These are phyloP conservation scores for Halictus ligatus DNA, from an alignment of 2,888 invertebrate species.

Conservation along the genomic window DNA sequence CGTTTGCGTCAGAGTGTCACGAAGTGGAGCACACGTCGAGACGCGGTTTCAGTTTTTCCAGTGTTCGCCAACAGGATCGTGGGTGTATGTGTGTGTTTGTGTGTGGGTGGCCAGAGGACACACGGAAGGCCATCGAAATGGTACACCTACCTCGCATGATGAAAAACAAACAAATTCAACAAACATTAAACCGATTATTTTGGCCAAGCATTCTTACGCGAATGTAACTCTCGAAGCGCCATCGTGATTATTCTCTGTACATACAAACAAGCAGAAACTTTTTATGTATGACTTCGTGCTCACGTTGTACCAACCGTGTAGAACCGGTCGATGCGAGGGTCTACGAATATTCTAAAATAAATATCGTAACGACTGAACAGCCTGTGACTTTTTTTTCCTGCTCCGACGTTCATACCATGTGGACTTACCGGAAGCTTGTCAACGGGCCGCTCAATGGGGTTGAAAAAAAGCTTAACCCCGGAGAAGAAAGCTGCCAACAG, in stretches of 20 bases:
- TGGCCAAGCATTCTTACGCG: constrained; percentile 34
- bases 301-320: constrained; percentile 34
- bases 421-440: not conserved
- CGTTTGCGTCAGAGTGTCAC: constrained; percentile 31
- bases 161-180: not conserved
- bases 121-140: not conserved
- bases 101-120: not conserved
- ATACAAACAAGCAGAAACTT: constrained; percentile 55
- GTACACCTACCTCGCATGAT: constrained; percentile 44
- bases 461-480: not conserved
- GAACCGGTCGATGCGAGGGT: constrained; percentile 37
- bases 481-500: not conserved
- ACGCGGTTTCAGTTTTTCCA: constrained; percentile 27
- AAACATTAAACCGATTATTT: constrained; percentile 45
- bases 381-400: not conserved
- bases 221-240: constrained; percentile 48
- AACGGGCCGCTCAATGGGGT: not conserved
- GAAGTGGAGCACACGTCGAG: not conserved
- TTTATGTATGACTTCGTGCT: constrained; percentile 62
- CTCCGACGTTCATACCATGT: not conserved
- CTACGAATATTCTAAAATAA: constrained; percentile 65
- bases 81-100: not conserved
- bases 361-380: constrained; percentile 60
- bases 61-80: not conserved
- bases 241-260: constrained; percentile 57